Evolutionary conservation across 1,140 invertebrate genomes (phyloP).

Genomic region (Potamilus streckersoni): DNA sequence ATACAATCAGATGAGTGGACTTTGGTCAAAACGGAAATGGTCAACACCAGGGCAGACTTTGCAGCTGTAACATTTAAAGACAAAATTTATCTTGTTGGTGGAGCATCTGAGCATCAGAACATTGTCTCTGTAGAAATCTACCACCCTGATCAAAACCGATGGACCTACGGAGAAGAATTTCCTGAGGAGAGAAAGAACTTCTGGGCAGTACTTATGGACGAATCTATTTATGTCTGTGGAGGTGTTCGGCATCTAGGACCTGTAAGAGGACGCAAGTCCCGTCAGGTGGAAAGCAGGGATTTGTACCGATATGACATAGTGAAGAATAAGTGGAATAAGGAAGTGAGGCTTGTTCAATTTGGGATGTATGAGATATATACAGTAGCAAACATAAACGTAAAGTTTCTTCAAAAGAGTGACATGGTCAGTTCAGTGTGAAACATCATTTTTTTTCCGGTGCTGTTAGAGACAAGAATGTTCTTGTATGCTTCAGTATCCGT

Average conservation of each 20-base stretch:
- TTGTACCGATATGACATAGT: slow-evolving; percentile 48
- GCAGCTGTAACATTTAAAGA: slow-evolving; percentile 38
- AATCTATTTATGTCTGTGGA: slow-evolving; percentile 49
- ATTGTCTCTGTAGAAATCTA: slow-evolving; percentile 47
- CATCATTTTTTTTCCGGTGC: too few species aligned
- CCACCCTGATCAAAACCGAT: slow-evolving; percentile 46
- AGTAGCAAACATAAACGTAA: slow-evolving; percentile 44
- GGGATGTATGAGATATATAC: slow-evolving; percentile 40
- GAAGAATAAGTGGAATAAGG: slow-evolving; percentile 40
- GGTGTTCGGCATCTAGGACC: slow-evolving; percentile 37
- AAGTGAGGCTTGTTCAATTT: slow-evolving; percentile 44
- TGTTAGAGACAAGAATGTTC: too few species aligned
- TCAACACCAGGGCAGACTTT: slow-evolving; percentile 43
- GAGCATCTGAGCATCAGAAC: slow-evolving; percentile 38
- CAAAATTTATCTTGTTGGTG: slow-evolving; percentile 53
- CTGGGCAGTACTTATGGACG: slow-evolving; percentile 29
- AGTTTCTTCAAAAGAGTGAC: slow-evolving; percentile 45
- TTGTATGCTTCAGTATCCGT: too few species aligned
- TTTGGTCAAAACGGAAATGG: slow-evolving; percentile 42
- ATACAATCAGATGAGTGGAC: slow-evolving; percentile 46
- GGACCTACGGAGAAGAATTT: slow-evolving; percentile 49
- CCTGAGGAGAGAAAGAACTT: slow-evolving; percentile 53
- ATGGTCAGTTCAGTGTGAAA: slow-evolving; percentile 31
- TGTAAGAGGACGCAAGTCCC: slow-evolving; percentile 27
- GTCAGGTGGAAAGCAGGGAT: slow-evolving; percentile 47